Conservation (phyloP, 2,113 vertebrate species). For the Porphyrio hochstetteri region DNA sequence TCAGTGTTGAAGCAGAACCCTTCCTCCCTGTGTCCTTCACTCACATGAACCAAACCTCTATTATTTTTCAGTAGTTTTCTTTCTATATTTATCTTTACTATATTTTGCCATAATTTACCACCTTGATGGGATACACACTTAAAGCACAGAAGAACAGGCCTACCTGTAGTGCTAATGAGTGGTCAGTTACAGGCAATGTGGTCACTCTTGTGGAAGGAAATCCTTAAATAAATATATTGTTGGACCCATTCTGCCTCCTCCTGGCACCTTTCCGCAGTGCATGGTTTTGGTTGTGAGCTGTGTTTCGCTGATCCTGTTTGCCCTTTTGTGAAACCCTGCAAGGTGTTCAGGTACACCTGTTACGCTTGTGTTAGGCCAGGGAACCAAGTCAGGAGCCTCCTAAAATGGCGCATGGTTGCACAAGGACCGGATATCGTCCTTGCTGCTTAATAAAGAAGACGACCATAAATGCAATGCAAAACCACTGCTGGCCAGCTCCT, state of each 20-base stretch:
- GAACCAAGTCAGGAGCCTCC: background rate
- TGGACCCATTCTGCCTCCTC: background rate
- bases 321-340: background rate
- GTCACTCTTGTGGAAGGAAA: background rate
- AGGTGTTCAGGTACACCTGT: background rate
- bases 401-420: background rate
- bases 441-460: background rate
- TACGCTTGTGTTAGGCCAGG: background rate
- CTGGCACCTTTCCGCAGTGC: background rate
- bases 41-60: background rate
- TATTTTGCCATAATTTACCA: background rate
- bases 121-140: background rate
- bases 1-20: background rate
- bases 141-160: background rate
- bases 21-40: background rate
- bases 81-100: too few species aligned
- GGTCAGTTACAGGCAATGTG: background rate
- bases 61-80: background rate
- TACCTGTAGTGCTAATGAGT: background rate
- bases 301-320: background rate
- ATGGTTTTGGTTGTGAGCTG: background rate
- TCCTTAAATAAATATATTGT: background rate
- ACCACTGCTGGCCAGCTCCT: background rate
- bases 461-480: background rate
- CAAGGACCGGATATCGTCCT: fast-evolving